Evolutionary conservation across 2,888 invertebrate genomes (phyloP).

Genomic region (Sialis fuliginosa): DNA sequence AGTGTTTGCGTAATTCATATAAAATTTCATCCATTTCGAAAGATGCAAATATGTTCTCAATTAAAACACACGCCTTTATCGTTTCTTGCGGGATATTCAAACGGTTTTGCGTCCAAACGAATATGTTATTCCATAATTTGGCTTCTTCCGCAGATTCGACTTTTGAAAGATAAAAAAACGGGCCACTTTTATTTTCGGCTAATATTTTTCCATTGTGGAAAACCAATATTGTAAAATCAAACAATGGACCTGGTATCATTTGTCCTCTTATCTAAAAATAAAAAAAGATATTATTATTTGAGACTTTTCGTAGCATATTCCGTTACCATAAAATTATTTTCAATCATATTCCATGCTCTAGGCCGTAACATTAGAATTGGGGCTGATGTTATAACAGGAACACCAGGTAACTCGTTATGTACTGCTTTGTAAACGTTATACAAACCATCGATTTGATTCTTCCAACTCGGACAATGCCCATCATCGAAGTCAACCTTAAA

Average conservation of each 20-base stretch:
- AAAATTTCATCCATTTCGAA: slow-evolving; percentile 55
- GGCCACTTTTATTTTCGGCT: slow-evolving; percentile 36
- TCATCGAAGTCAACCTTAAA: slow-evolving; percentile 44
- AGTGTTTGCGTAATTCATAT: slow-evolving; percentile 43
- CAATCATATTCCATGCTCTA: slow-evolving; percentile 57
- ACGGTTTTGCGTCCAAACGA: slow-evolving; percentile 38
- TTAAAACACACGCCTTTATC: slow-evolving; percentile 52
- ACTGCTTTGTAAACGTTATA: slow-evolving; percentile 40
- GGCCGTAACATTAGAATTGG: slow-evolving; percentile 50
- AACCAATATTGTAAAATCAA: slow-evolving; percentile 49
- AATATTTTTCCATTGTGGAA: slow-evolving; percentile 41
- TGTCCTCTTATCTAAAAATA: slow-evolving; percentile 32
- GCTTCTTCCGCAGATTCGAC: slow-evolving; percentile 47
- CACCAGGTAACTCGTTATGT: slow-evolving; percentile 29
- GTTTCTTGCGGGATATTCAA: slow-evolving; percentile 38
- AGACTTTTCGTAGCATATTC: neutral
- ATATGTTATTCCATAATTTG: slow-evolving; percentile 49
- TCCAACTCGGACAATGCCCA: slow-evolving; percentile 57
- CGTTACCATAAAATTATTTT: slow-evolving; percentile 39
- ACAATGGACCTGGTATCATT: slow-evolving; percentile 43
- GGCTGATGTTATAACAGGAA: slow-evolving; percentile 32
- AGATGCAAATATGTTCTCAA: slow-evolving; percentile 48
- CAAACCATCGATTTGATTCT: slow-evolving; percentile 42
- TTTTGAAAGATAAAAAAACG: slow-evolving; percentile 56
- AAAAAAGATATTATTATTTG: neutral